phyloP scores from a whole-genome alignment of 2,113 vertebrate species.

The Cephalopholis sonnerati region DNA sequence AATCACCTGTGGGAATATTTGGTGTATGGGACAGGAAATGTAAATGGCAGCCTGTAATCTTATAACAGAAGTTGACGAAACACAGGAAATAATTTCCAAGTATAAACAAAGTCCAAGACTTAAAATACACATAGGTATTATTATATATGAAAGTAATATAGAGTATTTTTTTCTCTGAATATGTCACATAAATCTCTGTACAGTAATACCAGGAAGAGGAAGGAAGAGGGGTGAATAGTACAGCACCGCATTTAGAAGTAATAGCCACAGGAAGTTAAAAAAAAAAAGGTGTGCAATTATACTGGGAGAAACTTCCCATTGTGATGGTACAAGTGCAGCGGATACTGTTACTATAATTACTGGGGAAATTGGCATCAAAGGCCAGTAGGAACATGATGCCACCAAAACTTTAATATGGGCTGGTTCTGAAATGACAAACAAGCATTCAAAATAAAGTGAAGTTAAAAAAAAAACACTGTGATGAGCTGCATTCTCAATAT shows the following conservation, averaged over 20 bases:
- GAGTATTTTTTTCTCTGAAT: too few relatives aligned
- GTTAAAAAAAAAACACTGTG: background rate
- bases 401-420: background rate
- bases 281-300: conserved; percentile 21
- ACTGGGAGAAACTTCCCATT: conserved; percentile 23
- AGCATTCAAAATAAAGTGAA: background rate
- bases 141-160: too few relatives aligned
- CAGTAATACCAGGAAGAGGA: too few relatives aligned
- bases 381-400: background rate
- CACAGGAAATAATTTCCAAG: too few relatives aligned
- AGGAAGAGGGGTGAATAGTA: background rate
- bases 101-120: too few relatives aligned
- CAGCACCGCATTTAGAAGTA: background rate
- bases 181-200: too few relatives aligned
- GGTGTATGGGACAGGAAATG: too few relatives aligned
- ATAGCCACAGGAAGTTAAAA: conserved; percentile 31
- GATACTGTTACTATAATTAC: conserved; percentile 7
- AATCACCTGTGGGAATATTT: too few relatives aligned
- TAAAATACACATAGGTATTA: too few relatives aligned
- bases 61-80: too few relatives aligned
- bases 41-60: too few relatives aligned
- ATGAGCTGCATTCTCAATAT: background rate
- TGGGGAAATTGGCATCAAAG: background rate
- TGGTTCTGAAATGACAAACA: background rate
- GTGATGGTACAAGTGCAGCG: background rate